Evolutionary conservation across 2,113 vertebrate genomes (phyloP), one percentile per base, ranked within the genome.

Genomic region (Megalops atlanticus): DNA sequence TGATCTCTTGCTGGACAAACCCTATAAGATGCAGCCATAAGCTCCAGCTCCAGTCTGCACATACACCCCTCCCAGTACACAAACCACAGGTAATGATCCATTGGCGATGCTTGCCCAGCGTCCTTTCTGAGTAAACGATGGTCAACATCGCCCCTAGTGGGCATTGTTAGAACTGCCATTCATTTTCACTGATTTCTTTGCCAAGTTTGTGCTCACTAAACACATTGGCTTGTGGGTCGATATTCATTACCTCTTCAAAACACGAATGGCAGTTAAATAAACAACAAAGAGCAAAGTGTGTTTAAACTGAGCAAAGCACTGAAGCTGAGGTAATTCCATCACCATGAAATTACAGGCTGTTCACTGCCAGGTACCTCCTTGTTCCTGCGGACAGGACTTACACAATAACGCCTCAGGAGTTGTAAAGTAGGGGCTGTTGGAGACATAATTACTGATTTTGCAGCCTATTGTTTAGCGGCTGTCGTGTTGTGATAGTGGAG

Each of bases 201-300:
- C 49, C 49, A 16, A 52, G 49, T 18, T 18, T 18, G 21, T 24
- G 7, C 21, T 58, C 18, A 6, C 52, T 24, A 58, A 58, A n/a
- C 52, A 58, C n/a, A 18, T 18, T n/a, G 24, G 52, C 52, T 18
- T 58, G 21, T 24, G 18, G 52, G 52, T 58, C 52, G 52, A 58
- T 58, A 58, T 58, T 58, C 52, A 58, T 58, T 58, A 58, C 52
- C 52, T 58, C 52, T 58, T 58, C 52, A 58, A 58, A 58, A 58
- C 3, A 3, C 5, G 6, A 58, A 24, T 18, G 21, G 21, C 52
- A 58, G n/a, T n/a, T 58, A 58, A 58, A 58, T 58, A 58, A 58
- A 24, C 21, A 58, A 24, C 21, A 58, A 3, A 58, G 52, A 58
- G 52, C n/a, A 58, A 58, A 58, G 52, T 3, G 21, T n/a, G 15